Conservation (phyloP, 2,797 vertebrate species). For the Coreius guichenoti region DNA sequence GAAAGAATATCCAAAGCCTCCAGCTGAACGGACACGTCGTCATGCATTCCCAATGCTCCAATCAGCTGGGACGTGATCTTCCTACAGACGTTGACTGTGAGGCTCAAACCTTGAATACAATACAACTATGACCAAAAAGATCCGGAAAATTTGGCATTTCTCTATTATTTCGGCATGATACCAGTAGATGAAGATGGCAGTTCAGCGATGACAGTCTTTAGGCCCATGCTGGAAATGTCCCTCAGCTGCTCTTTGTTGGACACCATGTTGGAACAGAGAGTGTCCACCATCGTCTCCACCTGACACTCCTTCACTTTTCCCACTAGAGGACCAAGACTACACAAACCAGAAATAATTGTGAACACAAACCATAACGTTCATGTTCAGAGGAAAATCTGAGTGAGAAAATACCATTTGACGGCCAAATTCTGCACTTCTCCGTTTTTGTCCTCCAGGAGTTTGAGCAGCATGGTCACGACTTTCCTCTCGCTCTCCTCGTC, state of each 20-base stretch:
- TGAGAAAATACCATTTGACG: constrained; percentile 86
- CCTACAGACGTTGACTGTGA: constrained; percentile 88
- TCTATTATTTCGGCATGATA: constrained; percentile 59
- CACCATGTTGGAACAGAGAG: constrained; percentile 91
- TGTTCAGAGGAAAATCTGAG: background rate
- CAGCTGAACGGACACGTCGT: constrained; percentile 91
- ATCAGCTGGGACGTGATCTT: constrained; percentile 94
- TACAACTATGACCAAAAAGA: background rate
- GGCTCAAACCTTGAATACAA: constrained; percentile 78
- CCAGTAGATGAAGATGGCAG: constrained; percentile 88
- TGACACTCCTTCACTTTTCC: constrained; percentile 96
- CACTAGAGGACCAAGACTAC: constrained; percentile 91
- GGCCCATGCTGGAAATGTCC: constrained; percentile 94
- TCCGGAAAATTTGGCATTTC: too few relatives aligned
- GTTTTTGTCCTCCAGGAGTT: constrained; percentile 93
- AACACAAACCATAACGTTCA: too few relatives aligned
- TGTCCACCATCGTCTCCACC: constrained; percentile 94
- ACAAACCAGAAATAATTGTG: background rate
- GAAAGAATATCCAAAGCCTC: constrained; percentile 96
- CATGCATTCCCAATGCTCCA: constrained; percentile 89
- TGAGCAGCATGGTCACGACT: constrained; percentile 91
- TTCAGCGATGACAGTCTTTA: constrained; percentile 92
- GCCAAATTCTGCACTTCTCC: constrained; percentile 97
- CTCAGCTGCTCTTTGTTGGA: constrained; percentile 94
- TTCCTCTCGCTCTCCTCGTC: constrained; percentile 96